These are phyloP conservation scores for Hydrotaea diabolus DNA, from an alignment of 2,888 invertebrate species.

Conservation along the genomic window DNA sequence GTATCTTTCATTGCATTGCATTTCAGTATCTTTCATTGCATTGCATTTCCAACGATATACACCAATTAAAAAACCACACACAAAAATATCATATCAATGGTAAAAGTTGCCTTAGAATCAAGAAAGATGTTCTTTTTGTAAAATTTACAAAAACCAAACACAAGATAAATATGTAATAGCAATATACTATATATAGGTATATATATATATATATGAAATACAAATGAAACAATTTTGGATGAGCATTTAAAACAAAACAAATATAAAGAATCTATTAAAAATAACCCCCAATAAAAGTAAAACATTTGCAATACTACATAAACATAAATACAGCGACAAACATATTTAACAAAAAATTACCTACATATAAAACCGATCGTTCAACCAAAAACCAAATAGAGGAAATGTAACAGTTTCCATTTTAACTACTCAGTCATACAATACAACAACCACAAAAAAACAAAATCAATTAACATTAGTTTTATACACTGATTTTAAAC, in stretches of 20 bases:
- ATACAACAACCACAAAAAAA: too few relatives aligned
- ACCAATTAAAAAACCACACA: constrained; percentile 48
- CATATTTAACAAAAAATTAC: not conserved
- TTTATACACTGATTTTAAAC: constrained; percentile 78
- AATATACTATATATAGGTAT: constrained; percentile 8
- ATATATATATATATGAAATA: constrained; percentile 36
- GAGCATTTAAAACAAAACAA: constrained; percentile 70
- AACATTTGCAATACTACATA: constrained; percentile 41
- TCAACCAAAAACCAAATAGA: constrained; percentile 9
- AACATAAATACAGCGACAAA: constrained; percentile 57
- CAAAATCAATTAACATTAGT: constrained; percentile 70
- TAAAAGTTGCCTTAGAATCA: constrained; percentile 80
- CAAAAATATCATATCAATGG: constrained; percentile 77
- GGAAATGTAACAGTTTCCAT: not conserved
- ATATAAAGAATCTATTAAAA: constrained; percentile 35
- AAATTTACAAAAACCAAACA: constrained; percentile 63
- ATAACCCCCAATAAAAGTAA: constrained; percentile 35
- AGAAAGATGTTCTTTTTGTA: constrained; percentile 68
- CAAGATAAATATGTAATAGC: constrained; percentile 8
- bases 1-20: not conserved
- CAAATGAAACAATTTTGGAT: constrained; percentile 72
- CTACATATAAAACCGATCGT: not conserved
- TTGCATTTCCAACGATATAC: constrained; percentile 56
- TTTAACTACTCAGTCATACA: constrained; percentile 10
- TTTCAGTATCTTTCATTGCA: not conserved